These are phyloP conservation scores for Lucinisca nassula DNA, from an alignment of 2,888 invertebrate genomes.

Conservation along the genomic window DNA sequence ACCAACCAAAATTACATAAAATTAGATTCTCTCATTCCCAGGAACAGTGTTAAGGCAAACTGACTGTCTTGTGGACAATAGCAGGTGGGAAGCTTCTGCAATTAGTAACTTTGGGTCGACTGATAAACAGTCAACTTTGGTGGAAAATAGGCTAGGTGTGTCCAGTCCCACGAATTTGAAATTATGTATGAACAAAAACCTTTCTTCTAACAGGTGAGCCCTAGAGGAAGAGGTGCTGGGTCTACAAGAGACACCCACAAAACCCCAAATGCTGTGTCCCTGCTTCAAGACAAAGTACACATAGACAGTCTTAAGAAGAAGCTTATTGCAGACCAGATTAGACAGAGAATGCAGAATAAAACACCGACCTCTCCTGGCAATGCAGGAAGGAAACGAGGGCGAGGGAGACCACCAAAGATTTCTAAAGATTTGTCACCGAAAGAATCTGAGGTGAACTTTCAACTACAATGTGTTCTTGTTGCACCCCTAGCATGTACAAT, in stretches of 20 bases:
- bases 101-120: too few species aligned
- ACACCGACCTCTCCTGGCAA: constrained; percentile 4
- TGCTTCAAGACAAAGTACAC: constrained; percentile 63
- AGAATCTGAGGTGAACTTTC: background rate
- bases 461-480: too few species aligned
- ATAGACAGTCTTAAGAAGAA: constrained; percentile 82
- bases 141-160: too few species aligned
- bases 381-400: constrained; percentile 56
- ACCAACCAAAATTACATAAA: too few species aligned
- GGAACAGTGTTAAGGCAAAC: too few species aligned
- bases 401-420: constrained; percentile 63
- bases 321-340: constrained; percentile 82
- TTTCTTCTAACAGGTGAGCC: background rate
- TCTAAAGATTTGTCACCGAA: constrained; percentile 30
- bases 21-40: too few species aligned
- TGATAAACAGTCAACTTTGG: too few species aligned
- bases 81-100: too few species aligned
- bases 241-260: background rate
- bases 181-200: too few species aligned
- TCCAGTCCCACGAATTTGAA: too few species aligned
- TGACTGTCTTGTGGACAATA: too few species aligned
- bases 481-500: too few species aligned
- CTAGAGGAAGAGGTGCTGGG: background rate
- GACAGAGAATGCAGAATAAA: constrained; percentile 79
- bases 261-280: background rate